Evolutionary conservation across 2,797 vertebrate genomes (phyloP).

Genomic region (Micropoecilia bifurca): DNA sequence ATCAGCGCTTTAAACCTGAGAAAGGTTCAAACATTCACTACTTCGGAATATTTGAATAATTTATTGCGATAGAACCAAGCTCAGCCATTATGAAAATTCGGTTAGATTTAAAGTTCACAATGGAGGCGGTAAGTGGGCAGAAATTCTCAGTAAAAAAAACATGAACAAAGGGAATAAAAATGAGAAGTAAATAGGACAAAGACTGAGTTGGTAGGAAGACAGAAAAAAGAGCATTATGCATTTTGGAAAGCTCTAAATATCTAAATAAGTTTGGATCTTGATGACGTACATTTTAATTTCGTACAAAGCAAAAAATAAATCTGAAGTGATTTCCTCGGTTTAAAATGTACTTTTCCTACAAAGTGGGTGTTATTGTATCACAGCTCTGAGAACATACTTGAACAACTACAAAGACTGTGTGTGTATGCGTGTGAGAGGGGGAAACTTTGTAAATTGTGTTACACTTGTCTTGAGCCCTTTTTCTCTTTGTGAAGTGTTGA

Average conservation of each 20-base stretch:
- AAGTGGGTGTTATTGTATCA: neutral
- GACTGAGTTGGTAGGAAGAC: constrained; percentile 24
- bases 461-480: constrained; percentile 10
- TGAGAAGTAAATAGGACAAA: constrained; percentile 34
- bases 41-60: constrained; percentile 58
- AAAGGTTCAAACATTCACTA: constrained; percentile 33
- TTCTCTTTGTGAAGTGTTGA: constrained; percentile 13
- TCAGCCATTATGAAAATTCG: constrained; percentile 50
- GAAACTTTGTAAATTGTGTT: constrained; percentile 6
- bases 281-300: constrained; percentile 48
- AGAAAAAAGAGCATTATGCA: constrained; percentile 10
- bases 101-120: constrained; percentile 45
- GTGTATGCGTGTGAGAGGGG: constrained; percentile 7
- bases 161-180: constrained; percentile 52
- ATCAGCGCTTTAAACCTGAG: constrained; percentile 44
- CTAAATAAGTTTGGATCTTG: constrained; percentile 37
- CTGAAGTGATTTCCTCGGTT: neutral
- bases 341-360: neutral
- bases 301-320: neutral
- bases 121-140: constrained; percentile 13
- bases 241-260: constrained; percentile 20
- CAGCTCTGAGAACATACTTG: neutral
- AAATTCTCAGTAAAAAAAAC: constrained; percentile 9
- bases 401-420: constrained; percentile 23
- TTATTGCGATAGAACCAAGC: constrained; percentile 50